Conservation (phyloP, 2,797 vertebrate species). For the Trachops cirrhosus region DNA sequence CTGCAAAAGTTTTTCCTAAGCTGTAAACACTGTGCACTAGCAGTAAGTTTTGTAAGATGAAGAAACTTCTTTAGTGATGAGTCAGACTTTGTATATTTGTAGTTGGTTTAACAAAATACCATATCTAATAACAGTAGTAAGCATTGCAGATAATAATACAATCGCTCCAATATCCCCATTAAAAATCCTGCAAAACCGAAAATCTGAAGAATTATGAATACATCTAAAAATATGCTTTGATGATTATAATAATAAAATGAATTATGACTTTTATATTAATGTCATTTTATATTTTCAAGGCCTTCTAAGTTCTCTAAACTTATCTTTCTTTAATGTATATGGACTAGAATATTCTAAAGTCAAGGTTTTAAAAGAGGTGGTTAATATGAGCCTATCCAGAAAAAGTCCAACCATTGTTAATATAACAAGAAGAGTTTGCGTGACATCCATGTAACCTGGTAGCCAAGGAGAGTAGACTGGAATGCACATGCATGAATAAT, state of each 20-base stretch:
- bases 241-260: neutral
- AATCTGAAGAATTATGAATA: neutral
- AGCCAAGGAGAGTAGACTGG: neutral
- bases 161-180: neutral
- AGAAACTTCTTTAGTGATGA: neutral
- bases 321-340: neutral
- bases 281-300: neutral
- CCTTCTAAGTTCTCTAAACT: neutral
- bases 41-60: neutral
- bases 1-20: neutral
- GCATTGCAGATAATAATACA: neutral
- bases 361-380: neutral
- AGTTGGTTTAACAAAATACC: neutral
- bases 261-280: neutral
- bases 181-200: neutral
- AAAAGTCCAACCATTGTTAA: neutral
- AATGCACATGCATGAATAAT: neutral
- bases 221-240: neutral
- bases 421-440: neutral
- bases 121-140: neutral
- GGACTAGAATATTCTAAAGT: neutral
- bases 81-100: neutral
- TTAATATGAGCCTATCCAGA: neutral
- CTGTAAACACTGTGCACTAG: neutral
- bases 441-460: neutral